phyloP scores from a whole-genome alignment of 2,888 invertebrate species.

The Ochropleura leucogaster region DNA sequence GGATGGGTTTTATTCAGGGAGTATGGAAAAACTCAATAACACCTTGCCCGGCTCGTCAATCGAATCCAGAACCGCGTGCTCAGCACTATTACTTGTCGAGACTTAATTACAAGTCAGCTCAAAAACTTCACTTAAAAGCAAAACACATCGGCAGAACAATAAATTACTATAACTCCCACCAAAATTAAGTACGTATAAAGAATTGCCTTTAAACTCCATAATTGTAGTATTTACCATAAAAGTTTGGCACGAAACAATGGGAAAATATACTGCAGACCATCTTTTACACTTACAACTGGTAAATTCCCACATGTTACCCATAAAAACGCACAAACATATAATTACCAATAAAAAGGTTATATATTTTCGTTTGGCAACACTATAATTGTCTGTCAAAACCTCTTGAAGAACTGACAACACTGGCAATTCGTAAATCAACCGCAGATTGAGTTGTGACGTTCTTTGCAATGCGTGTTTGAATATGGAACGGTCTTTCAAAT shows the following conservation, averaged over 20 bases:
- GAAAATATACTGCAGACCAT: slow-evolving; percentile 24
- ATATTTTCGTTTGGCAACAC: slow-evolving; percentile 42
- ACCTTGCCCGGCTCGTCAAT: too few species aligned
- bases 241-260: slow-evolving; percentile 47
- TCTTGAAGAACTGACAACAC: slow-evolving; percentile 48
- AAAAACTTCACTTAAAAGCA: slow-evolving; percentile 1
- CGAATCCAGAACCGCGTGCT: too few species aligned
- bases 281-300: slow-evolving; percentile 37
- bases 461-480: not conserved
- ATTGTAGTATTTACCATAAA: slow-evolving; percentile 44
- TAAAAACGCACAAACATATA: slow-evolving; percentile 33
- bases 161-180: not conserved
- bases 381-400: slow-evolving; percentile 37
- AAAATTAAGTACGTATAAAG: slow-evolving; percentile 29
- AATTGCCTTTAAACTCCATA: slow-evolving; percentile 35
- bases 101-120: not conserved
- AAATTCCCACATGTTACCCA: slow-evolving; percentile 17
- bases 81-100: not conserved
- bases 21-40: too few species aligned
- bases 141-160: slow-evolving; percentile 7
- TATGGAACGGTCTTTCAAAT: not conserved
- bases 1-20: too few species aligned
- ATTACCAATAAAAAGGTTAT: slow-evolving; percentile 38
- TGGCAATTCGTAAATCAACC: slow-evolving; percentile 36
- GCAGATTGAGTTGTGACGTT: slow-evolving; percentile 23